Conservation (phyloP, 2,113 vertebrate genomes). For the Choloepus hoffmanni region DNA sequence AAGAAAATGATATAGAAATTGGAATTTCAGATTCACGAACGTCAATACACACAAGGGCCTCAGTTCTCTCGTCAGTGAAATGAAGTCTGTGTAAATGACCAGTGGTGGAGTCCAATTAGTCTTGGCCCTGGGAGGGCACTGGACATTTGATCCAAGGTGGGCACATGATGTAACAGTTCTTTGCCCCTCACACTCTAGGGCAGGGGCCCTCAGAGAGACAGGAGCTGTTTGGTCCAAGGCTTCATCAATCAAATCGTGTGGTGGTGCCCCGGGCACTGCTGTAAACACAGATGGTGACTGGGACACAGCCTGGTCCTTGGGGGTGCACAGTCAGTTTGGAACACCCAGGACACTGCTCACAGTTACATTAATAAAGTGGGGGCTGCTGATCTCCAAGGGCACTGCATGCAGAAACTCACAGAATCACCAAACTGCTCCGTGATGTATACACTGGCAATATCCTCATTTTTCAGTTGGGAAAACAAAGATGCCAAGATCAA, state of each 20-base stretch:
- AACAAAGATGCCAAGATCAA: not conserved
- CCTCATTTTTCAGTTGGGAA: not conserved
- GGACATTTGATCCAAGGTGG: not conserved
- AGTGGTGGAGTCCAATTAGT: not conserved
- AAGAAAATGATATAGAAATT: not conserved
- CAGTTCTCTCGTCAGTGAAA: not conserved
- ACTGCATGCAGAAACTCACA: not conserved
- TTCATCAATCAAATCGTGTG: too few relatives aligned
- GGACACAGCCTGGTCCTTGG: rapidly evolving
- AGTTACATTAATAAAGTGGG: rapidly evolving
- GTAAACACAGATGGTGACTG: rapidly evolving
- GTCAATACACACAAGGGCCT: not conserved
- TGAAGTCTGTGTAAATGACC: not conserved
- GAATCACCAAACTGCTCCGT: not conserved
- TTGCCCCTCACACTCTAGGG: not conserved
- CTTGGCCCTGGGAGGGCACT: not conserved
- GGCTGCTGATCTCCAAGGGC: not conserved
- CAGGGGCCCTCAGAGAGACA: not conserved
- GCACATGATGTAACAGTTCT: not conserved
- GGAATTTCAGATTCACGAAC: not conserved
- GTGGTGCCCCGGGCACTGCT: rapidly evolving
- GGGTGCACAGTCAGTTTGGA: rapidly evolving
- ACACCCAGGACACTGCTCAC: not conserved
- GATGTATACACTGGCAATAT: rapidly evolving
- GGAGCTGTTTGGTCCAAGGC: not conserved